Evolutionary conservation across 2,113 vertebrate genomes (phyloP).

Genomic region (Ochotona curzoniae): DNA sequence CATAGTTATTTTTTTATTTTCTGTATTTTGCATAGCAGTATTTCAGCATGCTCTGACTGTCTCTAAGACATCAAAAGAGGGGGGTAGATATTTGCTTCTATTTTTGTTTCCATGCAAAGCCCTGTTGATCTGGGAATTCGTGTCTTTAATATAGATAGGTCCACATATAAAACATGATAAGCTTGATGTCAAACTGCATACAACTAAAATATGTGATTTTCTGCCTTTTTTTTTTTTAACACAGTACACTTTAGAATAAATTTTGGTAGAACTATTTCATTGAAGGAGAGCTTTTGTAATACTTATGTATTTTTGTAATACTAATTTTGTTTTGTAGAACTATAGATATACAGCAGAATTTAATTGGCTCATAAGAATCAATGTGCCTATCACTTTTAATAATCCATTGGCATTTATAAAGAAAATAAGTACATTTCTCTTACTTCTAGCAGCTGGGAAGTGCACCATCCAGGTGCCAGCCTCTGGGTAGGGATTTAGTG

Average conservation of each 20-base stretch:
- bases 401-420: neutral
- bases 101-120: neutral
- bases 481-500: too few relatives aligned
- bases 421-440: too few relatives aligned
- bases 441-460: too few relatives aligned
- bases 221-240: neutral
- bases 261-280: neutral
- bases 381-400: neutral
- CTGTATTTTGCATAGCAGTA: neutral
- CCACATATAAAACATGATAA: neutral
- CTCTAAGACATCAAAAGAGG: neutral
- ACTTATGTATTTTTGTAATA: neutral
- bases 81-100: neutral
- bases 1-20: constrained; percentile 31
- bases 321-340: neutral
- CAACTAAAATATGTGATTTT: neutral
- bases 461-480: too few relatives aligned
- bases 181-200: neutral
- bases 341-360: neutral
- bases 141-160: neutral
- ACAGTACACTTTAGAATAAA: neutral
- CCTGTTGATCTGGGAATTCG: neutral
- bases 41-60: neutral
- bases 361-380: neutral
- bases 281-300: neutral